phyloP scores from a whole-genome alignment of 2,888 invertebrate genomes.

The Rhaphigaster nebulosa region DNA sequence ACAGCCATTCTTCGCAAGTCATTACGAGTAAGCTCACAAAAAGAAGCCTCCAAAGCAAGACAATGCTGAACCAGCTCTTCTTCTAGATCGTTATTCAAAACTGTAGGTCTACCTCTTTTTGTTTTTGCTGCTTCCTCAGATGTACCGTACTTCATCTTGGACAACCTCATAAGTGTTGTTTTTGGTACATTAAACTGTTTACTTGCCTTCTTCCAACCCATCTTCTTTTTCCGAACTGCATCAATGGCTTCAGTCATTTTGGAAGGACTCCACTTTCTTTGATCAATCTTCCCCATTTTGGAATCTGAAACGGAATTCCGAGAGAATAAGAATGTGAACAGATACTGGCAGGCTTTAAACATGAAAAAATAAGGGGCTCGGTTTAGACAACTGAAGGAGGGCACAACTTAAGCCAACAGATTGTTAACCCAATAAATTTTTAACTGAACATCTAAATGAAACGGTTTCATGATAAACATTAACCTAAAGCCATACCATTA shows the following conservation, averaged over 20 bases:
- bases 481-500: background rate
- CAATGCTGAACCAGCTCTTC: constrained; percentile 60
- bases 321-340: background rate
- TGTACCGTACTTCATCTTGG: constrained; percentile 57
- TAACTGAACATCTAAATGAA: background rate
- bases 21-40: constrained; percentile 59
- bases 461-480: background rate
- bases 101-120: constrained; percentile 58
- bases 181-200: constrained; percentile 44
- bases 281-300: background rate
- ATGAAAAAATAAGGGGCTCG: background rate
- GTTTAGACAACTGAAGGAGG: no score
- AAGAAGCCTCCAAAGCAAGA: constrained; percentile 61
- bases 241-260: background rate
- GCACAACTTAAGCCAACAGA: background rate
- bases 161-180: constrained; percentile 57
- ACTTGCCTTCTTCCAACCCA: background rate
- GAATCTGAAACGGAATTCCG: background rate
- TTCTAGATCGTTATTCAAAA: constrained; percentile 58
- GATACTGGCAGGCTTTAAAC: background rate
- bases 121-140: constrained; percentile 47
- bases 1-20: constrained; percentile 62
- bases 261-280: background rate
- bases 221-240: background rate
- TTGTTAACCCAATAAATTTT: background rate